Evolutionary conservation across 2,888 invertebrate genomes (phyloP), one percentile per base, ranked within the genome.

Genomic region (Rhorus exstirpatorius): DNA sequence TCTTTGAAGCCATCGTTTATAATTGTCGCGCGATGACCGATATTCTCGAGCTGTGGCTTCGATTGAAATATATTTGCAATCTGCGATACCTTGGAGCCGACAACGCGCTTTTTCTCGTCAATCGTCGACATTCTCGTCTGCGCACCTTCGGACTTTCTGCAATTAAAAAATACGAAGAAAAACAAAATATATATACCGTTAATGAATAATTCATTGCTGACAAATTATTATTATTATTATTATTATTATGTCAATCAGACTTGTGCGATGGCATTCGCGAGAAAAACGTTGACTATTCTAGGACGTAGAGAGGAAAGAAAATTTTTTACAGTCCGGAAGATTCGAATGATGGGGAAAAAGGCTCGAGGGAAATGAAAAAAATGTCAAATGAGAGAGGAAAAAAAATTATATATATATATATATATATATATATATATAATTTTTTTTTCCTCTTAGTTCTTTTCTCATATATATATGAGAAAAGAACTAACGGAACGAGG

Each of bases 61-160:
- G 94, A 93, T 94, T 97, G 97, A 93, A 98, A 98, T 92, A 97
- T 96, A 93, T 97, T 97, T 81, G 98, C 97, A 87, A 98, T 98
- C 94, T 97, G 97, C 85, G 97, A 97, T 90, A 97, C 97, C 94
- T 97, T 97, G 88, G 96, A 95, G 93, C 97, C 97, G 92, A 95
- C 94, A 87, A 94, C 91, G 88, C 94, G 93, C 90, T 94, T 95
- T 93, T 94, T 95, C 88, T 96, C 94, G 92, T 96, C 96, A 93
- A 96, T 95, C 95, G 96, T 94, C 90, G 94, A 95, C 94, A 94
- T 92, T 79, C 82, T 85, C 74, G 68, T 61, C 46, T 4, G 19
- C 58, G 53, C 67, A 75, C 53, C 65, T 60, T 63, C 49, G 65
- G 58, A 35, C 19, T 65, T 55, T 74, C 46, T 67, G 41, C 7